These are phyloP conservation scores for Synergus japonicus DNA, from an alignment of 2,888 invertebrate genomes.

Conservation along the genomic window DNA sequence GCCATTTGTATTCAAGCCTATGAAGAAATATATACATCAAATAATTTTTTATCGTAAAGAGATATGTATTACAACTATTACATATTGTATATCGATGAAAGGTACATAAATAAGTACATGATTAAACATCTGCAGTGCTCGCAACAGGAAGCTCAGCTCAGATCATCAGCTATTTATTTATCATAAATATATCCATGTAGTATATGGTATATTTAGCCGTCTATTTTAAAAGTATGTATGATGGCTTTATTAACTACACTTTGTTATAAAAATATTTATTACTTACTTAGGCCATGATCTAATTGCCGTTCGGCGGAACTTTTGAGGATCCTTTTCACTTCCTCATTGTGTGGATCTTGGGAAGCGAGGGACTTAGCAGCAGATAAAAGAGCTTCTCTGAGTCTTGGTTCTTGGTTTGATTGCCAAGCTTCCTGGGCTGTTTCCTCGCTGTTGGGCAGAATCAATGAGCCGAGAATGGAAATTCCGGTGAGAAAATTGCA, in stretches of 20 bases:
- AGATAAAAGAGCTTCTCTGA: conserved; percentile 63
- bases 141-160: too few species aligned
- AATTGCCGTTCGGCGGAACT: conserved; percentile 71
- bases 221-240: too few species aligned
- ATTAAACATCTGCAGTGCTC: too few species aligned
- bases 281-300: conserved; percentile 69
- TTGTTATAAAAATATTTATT: background rate
- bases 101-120: too few species aligned
- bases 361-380: conserved; percentile 65
- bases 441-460: conserved; percentile 60
- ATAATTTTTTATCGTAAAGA: too few species aligned
- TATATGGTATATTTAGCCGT: too few species aligned
- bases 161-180: too few species aligned
- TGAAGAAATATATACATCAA: conserved; percentile 40
- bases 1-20: conserved; percentile 67
- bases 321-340: conserved; percentile 64
- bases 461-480: background rate
- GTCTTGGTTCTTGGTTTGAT: conserved; percentile 58
- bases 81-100: too few species aligned
- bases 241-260: too few species aligned
- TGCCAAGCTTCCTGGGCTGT: conserved; percentile 68
- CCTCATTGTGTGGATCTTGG: conserved; percentile 64
- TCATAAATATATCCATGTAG: too few species aligned
- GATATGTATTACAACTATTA: too few species aligned
- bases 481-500: background rate